Evolutionary conservation across 2,113 vertebrate genomes (phyloP), one percentile per base, ranked within the genome.

Genomic region (Orientallactaga bullata): DNA sequence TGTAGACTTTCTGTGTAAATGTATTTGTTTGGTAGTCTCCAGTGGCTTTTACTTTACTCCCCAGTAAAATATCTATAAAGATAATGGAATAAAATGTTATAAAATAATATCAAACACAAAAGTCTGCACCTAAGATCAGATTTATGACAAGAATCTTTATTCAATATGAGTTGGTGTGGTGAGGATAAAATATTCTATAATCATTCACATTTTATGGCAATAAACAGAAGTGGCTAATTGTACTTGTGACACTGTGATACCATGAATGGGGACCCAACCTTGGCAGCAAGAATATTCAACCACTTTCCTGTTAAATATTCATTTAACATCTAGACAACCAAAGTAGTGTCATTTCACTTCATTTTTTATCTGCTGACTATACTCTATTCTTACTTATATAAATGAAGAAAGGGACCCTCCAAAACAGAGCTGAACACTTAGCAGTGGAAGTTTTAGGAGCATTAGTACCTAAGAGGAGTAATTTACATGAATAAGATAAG

Each of bases 401-500:
- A 26, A 42, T 63, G 92, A 88, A 69, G 24, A 69, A 79, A 74
- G 55, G 95, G 90, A 51, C 80, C 74, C 10, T 12, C 55, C 92
- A 16, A 85, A 73, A 72, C 20, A 73, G 37, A 74, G 13, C 11
- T 85, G 35, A 37, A 28, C 18, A 69, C 13, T 88, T 71, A 61
- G 42, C 5, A 63, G 85, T 55, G 1, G 90, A 79, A 26, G 15
- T 35, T 51, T 90, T 65, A 60, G 1, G 88, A 79, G 32, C 15
- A 51, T 51, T 90, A 69, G 58, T 88, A 7, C n/a, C 20, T 47
- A 63, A 69, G 39, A 68, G 12, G 42, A 30, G 0, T n/a, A 51
- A 28, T 92, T 94, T 88, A 18, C 58, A 80, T 5, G 89, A 86
- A 24, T 39, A 85, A 71, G 95, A 90, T 8, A 26, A 35, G 58